These are phyloP conservation scores for Zoanthus sociatus DNA, from an alignment of 92 coral and sea anemone genomes.

Conservation along the genomic window DNA sequence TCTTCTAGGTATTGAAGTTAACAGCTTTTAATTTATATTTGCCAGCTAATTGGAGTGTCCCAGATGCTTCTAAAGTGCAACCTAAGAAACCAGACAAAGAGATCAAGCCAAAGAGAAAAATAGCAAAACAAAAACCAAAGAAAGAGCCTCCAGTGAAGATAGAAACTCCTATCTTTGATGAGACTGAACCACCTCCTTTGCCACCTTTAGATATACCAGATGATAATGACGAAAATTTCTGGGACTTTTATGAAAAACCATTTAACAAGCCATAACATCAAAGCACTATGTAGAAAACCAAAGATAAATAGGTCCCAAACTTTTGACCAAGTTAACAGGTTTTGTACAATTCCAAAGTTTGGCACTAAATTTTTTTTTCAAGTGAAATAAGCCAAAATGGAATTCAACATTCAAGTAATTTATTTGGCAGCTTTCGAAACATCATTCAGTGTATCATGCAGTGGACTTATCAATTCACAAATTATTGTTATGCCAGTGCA, in stretches of 20 bases:
- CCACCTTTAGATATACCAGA: slow-evolving; percentile 48
- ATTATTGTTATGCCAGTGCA: no score
- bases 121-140: slow-evolving; percentile 67
- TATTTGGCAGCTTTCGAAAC: no score
- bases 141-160: slow-evolving; percentile 59
- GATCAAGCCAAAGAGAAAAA: slow-evolving; percentile 36
- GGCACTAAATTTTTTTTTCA: no score
- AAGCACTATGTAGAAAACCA: neutral
- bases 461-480: no score
- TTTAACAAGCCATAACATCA: slow-evolving; percentile 71
- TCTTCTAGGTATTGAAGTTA: neutral
- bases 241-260: slow-evolving; percentile 95
- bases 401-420: no score
- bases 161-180: slow-evolving; percentile 45
- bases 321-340: no score
- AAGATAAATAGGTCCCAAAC: no score
- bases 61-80: slow-evolving; percentile 42
- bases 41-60: slow-evolving; percentile 76
- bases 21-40: neutral
- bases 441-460: no score
- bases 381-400: no score
- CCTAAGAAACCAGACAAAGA: slow-evolving; percentile 51
- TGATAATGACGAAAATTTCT: slow-evolving; percentile 82
- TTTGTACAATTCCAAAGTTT: no score
- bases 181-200: slow-evolving; percentile 17